Conservation (phyloP, 2,888 invertebrate genomes). For the Synergus japonicus region DNA sequence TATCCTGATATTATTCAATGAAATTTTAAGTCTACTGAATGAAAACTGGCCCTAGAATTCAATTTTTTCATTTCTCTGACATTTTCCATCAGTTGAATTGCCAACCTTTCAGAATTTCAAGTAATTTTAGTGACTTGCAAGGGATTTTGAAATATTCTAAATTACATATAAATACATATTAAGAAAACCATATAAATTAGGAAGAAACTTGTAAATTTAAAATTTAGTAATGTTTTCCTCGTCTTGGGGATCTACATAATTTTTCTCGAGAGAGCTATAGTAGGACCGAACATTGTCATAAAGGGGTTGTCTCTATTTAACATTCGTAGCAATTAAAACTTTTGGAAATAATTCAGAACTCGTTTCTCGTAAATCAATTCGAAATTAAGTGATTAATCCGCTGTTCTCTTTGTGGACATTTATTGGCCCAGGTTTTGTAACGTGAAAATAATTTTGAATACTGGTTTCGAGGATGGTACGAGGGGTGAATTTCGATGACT, state of each 20-base stretch:
- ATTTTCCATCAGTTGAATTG: too few relatives aligned
- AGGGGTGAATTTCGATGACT: conserved; percentile 56
- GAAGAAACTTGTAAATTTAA: conserved; percentile 41
- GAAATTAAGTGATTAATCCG: conserved; percentile 66
- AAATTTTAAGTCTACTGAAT: too few relatives aligned
- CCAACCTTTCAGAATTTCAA: too few relatives aligned
- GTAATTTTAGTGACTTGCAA: too few relatives aligned
- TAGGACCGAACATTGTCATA: conserved; percentile 59
- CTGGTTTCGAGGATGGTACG: conserved; percentile 48
- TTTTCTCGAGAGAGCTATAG: conserved; percentile 58
- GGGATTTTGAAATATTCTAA: too few relatives aligned
- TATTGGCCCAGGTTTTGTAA: conserved; percentile 50
- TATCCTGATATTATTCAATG: too few relatives aligned
- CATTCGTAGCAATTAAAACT: conserved; percentile 64
- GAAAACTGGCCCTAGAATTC: too few relatives aligned
- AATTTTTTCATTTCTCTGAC: too few relatives aligned
- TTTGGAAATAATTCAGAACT: conserved; percentile 60
- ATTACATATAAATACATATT: too few relatives aligned
- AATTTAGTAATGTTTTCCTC: conserved; percentile 46
- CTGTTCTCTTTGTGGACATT: conserved; percentile 52
- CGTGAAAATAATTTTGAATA: conserved; percentile 55
- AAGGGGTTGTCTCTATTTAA: conserved; percentile 59
- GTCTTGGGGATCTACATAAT: conserved; percentile 62
- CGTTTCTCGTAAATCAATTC: conserved; percentile 62
- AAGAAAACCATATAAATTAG: not conserved